A percentile compares a stretch with the other conserved stretches of the same genome.
Conservation (phyloP, 2,113 vertebrate genomes). For the Proteles cristata region DNA sequence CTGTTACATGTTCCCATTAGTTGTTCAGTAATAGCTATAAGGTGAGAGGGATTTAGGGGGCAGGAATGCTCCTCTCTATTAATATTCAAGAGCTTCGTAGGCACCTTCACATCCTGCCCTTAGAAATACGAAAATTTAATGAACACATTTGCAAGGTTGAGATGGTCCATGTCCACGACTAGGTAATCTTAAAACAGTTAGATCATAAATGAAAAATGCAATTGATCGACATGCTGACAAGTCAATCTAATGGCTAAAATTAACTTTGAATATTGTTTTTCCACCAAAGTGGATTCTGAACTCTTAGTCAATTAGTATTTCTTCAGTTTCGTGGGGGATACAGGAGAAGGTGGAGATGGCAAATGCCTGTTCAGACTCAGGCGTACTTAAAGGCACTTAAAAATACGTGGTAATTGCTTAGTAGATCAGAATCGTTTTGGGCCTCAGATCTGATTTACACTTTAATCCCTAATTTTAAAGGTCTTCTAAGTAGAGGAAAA, state of each 20-base stretch:
- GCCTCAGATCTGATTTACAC: not conserved
- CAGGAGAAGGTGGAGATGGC: not conserved
- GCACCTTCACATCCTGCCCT: not conserved
- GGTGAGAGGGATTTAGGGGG: not conserved
- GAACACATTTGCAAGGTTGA: slow-evolving; percentile 42
- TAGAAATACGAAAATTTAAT: slow-evolving; percentile 52
- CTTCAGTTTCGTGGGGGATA: not conserved
- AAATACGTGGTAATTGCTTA: not conserved
- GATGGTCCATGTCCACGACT: not conserved
- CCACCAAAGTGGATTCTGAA: not conserved
- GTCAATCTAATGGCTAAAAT: not conserved
- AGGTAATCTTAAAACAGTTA: slow-evolving; percentile 31
- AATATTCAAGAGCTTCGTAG: slow-evolving; percentile 61
- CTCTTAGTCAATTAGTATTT: slow-evolving; percentile 16
- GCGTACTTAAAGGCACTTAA: not conserved
- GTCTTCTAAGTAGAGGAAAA: slow-evolving; percentile 3
- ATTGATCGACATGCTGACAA: not conserved
- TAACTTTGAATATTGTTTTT: slow-evolving; percentile 39
- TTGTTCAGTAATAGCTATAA: slow-evolving; percentile 33
- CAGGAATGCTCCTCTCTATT: slow-evolving; percentile 1
- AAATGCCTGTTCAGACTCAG: not conserved
- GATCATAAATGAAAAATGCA: slow-evolving; percentile 47
- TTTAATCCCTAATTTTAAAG: slow-evolving; percentile 9
- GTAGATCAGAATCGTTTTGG: not conserved
- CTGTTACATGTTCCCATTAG: slow-evolving; percentile 26